phyloP scores from a whole-genome alignment of 2,113 vertebrate species.

The Glaucidium brasilianum region DNA sequence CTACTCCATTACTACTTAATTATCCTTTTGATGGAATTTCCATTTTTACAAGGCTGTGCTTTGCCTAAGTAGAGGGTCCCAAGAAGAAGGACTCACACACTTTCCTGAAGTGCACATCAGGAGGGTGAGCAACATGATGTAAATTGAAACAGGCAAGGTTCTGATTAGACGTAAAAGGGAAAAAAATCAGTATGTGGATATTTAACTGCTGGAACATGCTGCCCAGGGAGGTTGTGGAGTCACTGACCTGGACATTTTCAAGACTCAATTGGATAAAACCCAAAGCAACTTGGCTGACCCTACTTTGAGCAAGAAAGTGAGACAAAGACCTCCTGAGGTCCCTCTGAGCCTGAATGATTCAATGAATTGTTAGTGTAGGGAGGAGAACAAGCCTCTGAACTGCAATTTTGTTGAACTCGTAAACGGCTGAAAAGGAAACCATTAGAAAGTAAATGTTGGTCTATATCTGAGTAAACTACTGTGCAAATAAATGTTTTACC shows the following conservation, averaged over 20 bases:
- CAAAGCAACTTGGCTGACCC: neutral
- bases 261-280: neutral
- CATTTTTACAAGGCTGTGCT: neutral
- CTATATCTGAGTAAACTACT: neutral
- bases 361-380: neutral
- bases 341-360: neutral
- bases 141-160: neutral
- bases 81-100: neutral
- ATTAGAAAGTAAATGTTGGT: neutral
- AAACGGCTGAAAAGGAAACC: neutral
- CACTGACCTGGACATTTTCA: neutral
- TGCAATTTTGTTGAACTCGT: neutral
- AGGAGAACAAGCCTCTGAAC: neutral
- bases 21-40: neutral
- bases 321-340: neutral
- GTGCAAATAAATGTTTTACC: neutral
- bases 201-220: neutral
- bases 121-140: accelerated
- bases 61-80: neutral
- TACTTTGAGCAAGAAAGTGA: neutral
- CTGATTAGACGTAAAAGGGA: neutral
- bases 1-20: neutral
- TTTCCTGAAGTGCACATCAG: neutral
- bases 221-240: neutral
- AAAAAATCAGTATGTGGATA: neutral